A percentile compares a stretch with the other conserved stretches of the same genome.
These are phyloP conservation scores for Parus major DNA, from an alignment of 2,113 vertebrate species.

Conservation along the genomic window DNA sequence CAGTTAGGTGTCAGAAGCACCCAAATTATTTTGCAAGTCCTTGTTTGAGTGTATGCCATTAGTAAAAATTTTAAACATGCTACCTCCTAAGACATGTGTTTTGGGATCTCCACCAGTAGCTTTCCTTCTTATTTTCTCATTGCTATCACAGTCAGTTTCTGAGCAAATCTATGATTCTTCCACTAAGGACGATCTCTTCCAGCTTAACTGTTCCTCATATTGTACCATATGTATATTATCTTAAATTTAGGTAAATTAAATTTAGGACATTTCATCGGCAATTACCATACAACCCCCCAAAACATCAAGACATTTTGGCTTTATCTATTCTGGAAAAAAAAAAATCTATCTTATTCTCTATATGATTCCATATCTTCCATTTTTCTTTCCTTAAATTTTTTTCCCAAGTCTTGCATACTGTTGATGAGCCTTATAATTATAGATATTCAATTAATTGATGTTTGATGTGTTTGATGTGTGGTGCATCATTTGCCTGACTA, in stretches of 20 bases:
- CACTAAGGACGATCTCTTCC: fast-evolving
- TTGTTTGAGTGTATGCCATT: background rate
- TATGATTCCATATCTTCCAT: background rate
- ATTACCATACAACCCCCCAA: background rate
- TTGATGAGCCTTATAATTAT: background rate
- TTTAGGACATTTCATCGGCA: background rate
- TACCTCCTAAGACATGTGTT: background rate
- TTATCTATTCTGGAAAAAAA: background rate
- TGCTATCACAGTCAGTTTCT: background rate
- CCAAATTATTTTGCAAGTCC: background rate
- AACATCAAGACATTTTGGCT: background rate
- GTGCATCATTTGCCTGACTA: background rate
- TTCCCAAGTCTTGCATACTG: background rate
- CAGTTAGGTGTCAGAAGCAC: background rate
- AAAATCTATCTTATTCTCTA: background rate
- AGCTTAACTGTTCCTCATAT: background rate
- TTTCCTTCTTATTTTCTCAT: background rate
- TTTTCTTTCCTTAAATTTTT: background rate
- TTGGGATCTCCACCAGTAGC: background rate
- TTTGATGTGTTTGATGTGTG: background rate
- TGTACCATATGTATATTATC: background rate
- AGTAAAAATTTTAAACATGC: background rate
- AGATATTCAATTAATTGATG: background rate
- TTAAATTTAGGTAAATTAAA: background rate
- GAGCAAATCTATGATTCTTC: background rate